Conservation (phyloP, 1,140 invertebrate species). For the Aplysia californica region DNA sequence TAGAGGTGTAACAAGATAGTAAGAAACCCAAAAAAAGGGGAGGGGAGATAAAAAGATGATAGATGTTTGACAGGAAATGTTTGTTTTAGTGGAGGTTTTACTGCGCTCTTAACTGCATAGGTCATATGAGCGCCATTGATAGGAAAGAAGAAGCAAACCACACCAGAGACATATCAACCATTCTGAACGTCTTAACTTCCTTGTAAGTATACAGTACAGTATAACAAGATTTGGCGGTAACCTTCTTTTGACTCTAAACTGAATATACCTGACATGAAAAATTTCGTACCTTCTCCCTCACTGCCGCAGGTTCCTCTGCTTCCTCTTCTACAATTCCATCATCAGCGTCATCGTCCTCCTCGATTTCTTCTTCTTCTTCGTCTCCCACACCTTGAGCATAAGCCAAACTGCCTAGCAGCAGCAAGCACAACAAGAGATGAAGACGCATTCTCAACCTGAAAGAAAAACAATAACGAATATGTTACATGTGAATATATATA, state of each 20-base stretch:
- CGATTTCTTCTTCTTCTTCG: constrained; percentile 7
- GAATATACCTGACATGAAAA: not conserved
- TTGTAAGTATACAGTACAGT: not conserved
- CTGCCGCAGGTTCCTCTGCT: not conserved
- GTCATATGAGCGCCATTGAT: too few species aligned
- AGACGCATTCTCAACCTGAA: not conserved
- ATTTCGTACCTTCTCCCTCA: constrained; percentile 6
- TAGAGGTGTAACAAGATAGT: too few species aligned
- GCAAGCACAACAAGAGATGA: not conserved
- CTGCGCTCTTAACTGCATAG: too few species aligned
- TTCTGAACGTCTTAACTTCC: not conserved
- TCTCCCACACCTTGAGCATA: not conserved
- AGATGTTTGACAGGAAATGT: too few species aligned
- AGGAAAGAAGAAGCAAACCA: too few species aligned
- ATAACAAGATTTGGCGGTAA: too few species aligned
- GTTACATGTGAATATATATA: not conserved
- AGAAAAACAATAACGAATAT: not conserved
- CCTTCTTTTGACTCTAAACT: too few species aligned
- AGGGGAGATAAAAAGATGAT: too few species aligned
- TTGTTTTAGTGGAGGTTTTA: too few species aligned
- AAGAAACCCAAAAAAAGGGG: too few species aligned
- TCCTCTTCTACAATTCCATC: constrained; percentile 1
- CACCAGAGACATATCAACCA: too few species aligned
- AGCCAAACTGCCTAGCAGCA: too few species aligned
- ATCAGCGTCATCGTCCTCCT: constrained; percentile 4